Evolutionary conservation across 2,888 invertebrate species (phyloP).

Genomic region (Seira ritae): DNA sequence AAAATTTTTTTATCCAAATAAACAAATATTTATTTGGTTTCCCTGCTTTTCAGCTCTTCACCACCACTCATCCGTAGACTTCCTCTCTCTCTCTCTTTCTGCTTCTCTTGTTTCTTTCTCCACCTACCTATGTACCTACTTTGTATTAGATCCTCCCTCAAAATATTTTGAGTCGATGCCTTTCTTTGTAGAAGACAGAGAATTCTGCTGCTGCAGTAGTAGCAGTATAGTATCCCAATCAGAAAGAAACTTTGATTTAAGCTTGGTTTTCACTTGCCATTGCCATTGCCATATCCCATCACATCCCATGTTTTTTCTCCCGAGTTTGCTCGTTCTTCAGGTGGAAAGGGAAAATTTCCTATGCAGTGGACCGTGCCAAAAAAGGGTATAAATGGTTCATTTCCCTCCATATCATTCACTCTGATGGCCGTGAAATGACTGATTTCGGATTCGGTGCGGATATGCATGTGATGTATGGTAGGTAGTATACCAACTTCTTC

Average conservation of each 20-base stretch:
- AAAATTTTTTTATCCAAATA: constrained; percentile 29
- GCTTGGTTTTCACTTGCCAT: background rate
- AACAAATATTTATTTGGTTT: constrained; percentile 61
- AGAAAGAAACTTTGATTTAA: constrained; percentile 6
- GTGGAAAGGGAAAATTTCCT: constrained; percentile 54
- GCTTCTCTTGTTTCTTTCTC: constrained; percentile 13
- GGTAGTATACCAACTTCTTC: too few relatives aligned
- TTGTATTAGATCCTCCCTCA: background rate
- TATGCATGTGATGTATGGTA: too few relatives aligned
- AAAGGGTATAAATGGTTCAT: constrained; percentile 61
- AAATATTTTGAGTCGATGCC: too few relatives aligned
- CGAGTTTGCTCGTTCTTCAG: constrained; percentile 42
- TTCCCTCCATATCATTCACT: constrained; percentile 61
- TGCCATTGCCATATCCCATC: background rate
- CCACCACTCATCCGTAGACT: constrained; percentile 18
- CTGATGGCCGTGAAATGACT: constrained; percentile 61
- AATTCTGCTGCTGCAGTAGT: background rate
- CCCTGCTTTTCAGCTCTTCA: constrained; percentile 22
- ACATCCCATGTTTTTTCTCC: background rate
- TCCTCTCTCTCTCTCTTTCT: constrained; percentile 29
- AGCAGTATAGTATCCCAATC: background rate
- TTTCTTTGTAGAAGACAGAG: too few relatives aligned
- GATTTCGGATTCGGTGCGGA: constrained; percentile 31
- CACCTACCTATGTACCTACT: background rate
- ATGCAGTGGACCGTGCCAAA: constrained; percentile 55